These are phyloP conservation scores for Horisme vitalbata DNA, from an alignment of 2,888 invertebrate species.

Conservation along the genomic window DNA sequence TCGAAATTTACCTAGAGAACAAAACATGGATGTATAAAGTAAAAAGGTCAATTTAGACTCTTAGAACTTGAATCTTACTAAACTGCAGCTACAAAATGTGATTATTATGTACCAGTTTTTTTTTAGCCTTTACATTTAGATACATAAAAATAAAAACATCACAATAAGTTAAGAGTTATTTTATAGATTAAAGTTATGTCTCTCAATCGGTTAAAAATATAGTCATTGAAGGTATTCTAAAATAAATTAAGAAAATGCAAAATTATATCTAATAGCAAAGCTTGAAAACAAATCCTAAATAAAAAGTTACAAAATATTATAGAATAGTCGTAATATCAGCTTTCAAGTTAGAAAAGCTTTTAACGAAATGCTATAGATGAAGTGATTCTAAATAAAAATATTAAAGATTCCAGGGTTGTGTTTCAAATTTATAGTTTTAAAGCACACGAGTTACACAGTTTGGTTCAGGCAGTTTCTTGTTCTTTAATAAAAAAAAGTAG, in stretches of 20 bases:
- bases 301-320: slow-evolving; percentile 43
- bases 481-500: too few relatives aligned
- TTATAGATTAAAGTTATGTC: neutral
- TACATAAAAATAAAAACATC: neutral
- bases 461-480: slow-evolving; percentile 1
- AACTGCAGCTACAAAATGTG: neutral
- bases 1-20: too few relatives aligned
- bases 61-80: neutral
- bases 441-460: slow-evolving; percentile 4
- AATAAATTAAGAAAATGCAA: slow-evolving; percentile 5
- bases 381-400: slow-evolving; percentile 17
- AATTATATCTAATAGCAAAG: slow-evolving; percentile 15
- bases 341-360: slow-evolving; percentile 47
- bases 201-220: neutral
- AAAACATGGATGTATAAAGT: too few relatives aligned
- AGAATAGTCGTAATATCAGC: slow-evolving; percentile 45
- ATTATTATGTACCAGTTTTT: neutral
- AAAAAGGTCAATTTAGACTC: too few relatives aligned
- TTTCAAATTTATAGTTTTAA: slow-evolving; percentile 10
- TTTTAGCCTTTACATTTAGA: too few relatives aligned
- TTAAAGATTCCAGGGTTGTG: slow-evolving; percentile 12
- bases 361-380: slow-evolving; percentile 30
- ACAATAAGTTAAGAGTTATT: neutral
- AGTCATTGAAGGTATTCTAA: neutral
- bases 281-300: slow-evolving; percentile 29